A percentile compares a stretch with the other conserved stretches of the same genome.
Conservation (phyloP, 23 tunicate genomes). For the Oikopleura dioica region DNA sequence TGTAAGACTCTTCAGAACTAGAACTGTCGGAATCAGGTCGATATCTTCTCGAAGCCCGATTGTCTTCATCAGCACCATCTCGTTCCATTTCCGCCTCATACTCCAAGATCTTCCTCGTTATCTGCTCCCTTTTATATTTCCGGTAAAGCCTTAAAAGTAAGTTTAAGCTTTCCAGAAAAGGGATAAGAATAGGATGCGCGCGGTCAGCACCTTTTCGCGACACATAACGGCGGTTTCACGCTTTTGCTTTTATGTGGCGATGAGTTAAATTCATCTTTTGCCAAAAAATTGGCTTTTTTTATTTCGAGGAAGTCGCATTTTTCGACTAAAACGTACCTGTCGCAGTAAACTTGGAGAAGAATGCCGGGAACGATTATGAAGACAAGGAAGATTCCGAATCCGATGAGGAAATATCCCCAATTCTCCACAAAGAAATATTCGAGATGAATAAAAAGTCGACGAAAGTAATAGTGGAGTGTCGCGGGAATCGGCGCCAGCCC, state of each 20-base stretch:
- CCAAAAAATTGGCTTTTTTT: too few relatives aligned
- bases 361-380: neutral
- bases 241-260: too few relatives aligned
- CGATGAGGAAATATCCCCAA: neutral
- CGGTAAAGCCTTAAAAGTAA: neutral
- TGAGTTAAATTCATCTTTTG: too few relatives aligned
- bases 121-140: neutral
- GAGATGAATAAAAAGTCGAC: neutral
- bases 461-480: neutral
- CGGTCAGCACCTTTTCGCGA: too few relatives aligned
- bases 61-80: too few relatives aligned
- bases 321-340: neutral
- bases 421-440: neutral
- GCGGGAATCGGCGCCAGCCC: neutral
- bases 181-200: too few relatives aligned
- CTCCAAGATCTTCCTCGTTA: neutral
- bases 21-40: neutral
- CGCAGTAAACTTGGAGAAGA: neutral
- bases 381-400: neutral
- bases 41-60: neutral
- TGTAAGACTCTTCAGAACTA: neutral
- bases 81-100: neutral
- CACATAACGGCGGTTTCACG: too few relatives aligned
- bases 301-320: too few relatives aligned
- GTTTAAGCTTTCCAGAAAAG: too few relatives aligned